Evolutionary conservation across 2,113 vertebrate genomes (phyloP).

Genomic region (Daubentonia madagascariensis): DNA sequence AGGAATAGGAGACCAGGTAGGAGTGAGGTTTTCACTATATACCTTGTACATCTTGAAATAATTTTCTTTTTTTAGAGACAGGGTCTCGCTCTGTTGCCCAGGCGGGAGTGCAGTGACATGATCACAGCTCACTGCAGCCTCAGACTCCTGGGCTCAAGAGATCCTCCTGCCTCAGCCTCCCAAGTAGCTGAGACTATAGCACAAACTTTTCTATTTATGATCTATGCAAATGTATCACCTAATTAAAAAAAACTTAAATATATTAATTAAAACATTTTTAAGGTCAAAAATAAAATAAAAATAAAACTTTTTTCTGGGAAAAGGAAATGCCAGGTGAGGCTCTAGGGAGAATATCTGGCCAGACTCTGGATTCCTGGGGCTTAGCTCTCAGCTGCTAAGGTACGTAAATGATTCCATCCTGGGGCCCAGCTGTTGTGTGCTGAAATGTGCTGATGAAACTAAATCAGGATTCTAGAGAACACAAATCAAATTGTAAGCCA

Average conservation of each 20-base stretch:
- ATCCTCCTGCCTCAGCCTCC: no score
- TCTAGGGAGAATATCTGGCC: constrained; percentile 52
- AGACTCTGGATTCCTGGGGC: constrained; percentile 21
- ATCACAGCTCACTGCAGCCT: no score
- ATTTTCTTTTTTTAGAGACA: no score
- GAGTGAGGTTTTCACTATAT: not conserved
- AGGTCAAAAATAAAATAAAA: not conserved
- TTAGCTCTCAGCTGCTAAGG: constrained; percentile 62
- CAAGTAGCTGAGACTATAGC: no score
- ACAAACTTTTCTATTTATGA: not conserved
- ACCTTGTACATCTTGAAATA: not conserved
- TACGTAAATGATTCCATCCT: constrained; percentile 69
- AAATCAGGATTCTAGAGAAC: constrained; percentile 70
- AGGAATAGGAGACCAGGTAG: not conserved
- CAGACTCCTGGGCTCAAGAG: no score
- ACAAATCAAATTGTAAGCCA: constrained; percentile 78
- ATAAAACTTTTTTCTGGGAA: not conserved
- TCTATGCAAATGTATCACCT: not conserved
- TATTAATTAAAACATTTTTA: not conserved
- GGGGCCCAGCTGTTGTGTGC: constrained; percentile 67
- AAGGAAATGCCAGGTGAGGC: not conserved
- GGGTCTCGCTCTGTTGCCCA: no score
- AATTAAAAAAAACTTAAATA: not conserved
- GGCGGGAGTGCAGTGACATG: no score
- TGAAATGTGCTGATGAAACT: constrained; percentile 72